These are phyloP conservation scores for Papilio polyxenes DNA, from an alignment of 1,140 invertebrate species.

Conservation along the genomic window DNA sequence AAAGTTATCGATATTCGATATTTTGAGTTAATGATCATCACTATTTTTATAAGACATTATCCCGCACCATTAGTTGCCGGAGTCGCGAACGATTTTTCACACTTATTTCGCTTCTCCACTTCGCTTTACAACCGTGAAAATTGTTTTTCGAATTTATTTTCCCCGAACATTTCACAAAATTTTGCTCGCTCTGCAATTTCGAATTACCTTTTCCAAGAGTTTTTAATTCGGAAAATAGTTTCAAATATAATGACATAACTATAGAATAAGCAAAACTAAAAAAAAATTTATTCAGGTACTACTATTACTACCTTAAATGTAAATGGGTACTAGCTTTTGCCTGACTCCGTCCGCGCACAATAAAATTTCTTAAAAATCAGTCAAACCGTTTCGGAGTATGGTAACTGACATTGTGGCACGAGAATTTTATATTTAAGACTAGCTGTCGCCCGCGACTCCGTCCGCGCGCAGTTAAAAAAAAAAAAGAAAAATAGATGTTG, in stretches of 20 bases:
- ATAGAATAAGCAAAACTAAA: no score
- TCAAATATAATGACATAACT: background rate
- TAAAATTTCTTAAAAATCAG: no score
- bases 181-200: background rate
- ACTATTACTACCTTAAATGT: no score
- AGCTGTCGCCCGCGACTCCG: no score
- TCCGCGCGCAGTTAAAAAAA: no score
- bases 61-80: constrained; percentile 31
- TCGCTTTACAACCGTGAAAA: constrained; percentile 39
- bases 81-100: constrained; percentile 39
- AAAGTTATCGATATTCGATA: constrained; percentile 29
- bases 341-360: no score
- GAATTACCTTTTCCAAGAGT: constrained; percentile 23
- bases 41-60: constrained; percentile 37
- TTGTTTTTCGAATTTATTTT: constrained; percentile 39
- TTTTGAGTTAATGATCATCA: constrained; percentile 17
- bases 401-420: no score
- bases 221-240: background rate
- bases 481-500: no score
- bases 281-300: no score
- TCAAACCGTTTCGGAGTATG: no score
- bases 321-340: no score
- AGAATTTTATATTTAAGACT: no score
- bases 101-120: constrained; percentile 38
- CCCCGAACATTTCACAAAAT: constrained; percentile 3